These are phyloP conservation scores for Pholis gunnellus DNA, from an alignment of 2,113 vertebrate genomes.

Conservation along the genomic window DNA sequence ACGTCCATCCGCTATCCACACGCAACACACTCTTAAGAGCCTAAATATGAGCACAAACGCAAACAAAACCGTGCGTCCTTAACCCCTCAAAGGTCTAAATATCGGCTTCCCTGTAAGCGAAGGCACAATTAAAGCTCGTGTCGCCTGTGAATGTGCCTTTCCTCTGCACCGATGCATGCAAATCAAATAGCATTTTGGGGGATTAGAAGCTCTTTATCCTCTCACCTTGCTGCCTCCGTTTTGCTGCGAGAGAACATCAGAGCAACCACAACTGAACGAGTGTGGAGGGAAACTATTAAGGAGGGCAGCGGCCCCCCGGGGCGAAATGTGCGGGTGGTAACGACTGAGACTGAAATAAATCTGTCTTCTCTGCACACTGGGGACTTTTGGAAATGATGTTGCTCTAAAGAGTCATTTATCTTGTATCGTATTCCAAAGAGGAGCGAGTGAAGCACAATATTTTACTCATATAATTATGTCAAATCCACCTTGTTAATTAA, in stretches of 20 bases:
- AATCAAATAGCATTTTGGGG: slow-evolving; percentile 23
- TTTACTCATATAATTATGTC: slow-evolving; percentile 1
- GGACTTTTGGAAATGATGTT: slow-evolving; percentile 49
- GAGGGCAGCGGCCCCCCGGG: slow-evolving; percentile 4
- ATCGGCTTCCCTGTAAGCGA: slow-evolving; percentile 15
- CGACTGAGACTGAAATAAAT: slow-evolving; percentile 15
- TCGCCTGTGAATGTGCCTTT: slow-evolving; percentile 42
- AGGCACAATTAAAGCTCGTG: slow-evolving; percentile 11
- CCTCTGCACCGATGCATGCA: slow-evolving; percentile 22
- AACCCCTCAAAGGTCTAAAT: slow-evolving; percentile 29
- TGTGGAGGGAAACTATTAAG: slow-evolving; percentile 20
- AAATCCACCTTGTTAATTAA: slow-evolving; percentile 42
- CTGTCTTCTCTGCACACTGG: slow-evolving; percentile 8
- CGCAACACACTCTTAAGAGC: slow-evolving; percentile 9
- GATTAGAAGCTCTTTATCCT: slow-evolving; percentile 8
- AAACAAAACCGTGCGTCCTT: background rate
- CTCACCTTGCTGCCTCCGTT: slow-evolving; percentile 28
- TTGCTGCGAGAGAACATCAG: slow-evolving; percentile 29
- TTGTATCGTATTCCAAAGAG: slow-evolving; percentile 61
- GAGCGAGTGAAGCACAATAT: background rate
- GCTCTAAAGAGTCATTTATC: slow-evolving; percentile 40
- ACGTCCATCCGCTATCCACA: background rate
- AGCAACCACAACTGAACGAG: slow-evolving; percentile 30
- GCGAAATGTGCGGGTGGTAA: background rate
- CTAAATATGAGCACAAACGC: slow-evolving; percentile 1